Evolutionary conservation across 1,140 invertebrate species (phyloP).

Genomic region (Euura saliciscinereae): DNA sequence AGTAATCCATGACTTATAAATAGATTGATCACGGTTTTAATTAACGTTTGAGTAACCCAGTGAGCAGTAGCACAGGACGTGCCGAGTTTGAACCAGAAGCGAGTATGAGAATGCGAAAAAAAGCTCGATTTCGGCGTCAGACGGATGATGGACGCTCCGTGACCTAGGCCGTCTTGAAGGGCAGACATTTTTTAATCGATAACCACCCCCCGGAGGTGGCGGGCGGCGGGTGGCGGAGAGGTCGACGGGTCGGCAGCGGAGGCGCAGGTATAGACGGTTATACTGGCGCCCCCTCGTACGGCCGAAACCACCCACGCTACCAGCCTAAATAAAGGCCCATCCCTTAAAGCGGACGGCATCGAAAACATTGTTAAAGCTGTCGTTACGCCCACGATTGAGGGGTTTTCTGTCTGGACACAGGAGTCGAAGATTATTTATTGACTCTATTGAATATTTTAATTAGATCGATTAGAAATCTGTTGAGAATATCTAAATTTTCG

Average conservation of each 20-base stretch:
- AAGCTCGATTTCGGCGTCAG: not conserved
- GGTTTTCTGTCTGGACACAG: not conserved
- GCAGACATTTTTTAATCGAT: conserved; percentile 61
- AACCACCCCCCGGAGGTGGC: conserved; percentile 6
- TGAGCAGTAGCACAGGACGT: too few species aligned
- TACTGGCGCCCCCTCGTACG: not conserved
- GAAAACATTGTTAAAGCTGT: conserved; percentile 59
- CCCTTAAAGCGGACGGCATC: conserved; percentile 54
- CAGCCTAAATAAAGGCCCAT: conserved; percentile 57
- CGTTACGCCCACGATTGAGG: not conserved
- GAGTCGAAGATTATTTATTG: too few species aligned
- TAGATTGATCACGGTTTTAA: too few species aligned
- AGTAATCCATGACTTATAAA: not conserved
- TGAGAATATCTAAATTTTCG: too few species aligned
- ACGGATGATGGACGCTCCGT: conserved; percentile 53
- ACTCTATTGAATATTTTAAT: too few species aligned
- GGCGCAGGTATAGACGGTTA: not conserved
- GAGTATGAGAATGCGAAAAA: not conserved
- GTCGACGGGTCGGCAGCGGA: conserved; percentile 13
- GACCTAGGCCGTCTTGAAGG: conserved; percentile 62
- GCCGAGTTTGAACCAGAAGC: too few species aligned
- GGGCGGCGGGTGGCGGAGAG: conserved; percentile 22
- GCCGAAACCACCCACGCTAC: conserved; percentile 8
- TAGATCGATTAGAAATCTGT: too few species aligned
- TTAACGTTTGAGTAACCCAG: too few species aligned